phyloP scores from a whole-genome alignment of 2,888 invertebrate species.

The Drosophila algonquin region DNA sequence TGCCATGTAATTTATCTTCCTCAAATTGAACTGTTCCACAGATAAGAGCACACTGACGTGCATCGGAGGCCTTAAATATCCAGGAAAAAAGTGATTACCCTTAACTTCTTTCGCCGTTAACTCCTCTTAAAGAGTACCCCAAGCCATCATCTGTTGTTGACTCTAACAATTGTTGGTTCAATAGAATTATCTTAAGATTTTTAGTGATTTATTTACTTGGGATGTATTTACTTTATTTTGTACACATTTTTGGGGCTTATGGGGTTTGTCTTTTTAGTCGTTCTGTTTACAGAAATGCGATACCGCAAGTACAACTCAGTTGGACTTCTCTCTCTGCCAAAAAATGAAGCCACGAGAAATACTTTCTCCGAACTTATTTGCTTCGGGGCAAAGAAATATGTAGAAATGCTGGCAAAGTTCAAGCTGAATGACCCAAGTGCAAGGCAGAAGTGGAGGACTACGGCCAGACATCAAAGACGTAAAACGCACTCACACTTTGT shows the following conservation, averaged over 20 bases:
- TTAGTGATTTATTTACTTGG: constrained; percentile 67
- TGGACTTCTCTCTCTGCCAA: constrained; percentile 10
- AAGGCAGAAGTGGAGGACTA: constrained; percentile 26
- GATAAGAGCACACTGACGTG: constrained; percentile 34
- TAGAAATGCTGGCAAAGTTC: constrained; percentile 20
- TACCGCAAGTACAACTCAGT: constrained; percentile 67
- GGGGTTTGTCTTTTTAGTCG: constrained; percentile 52
- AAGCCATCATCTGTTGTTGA: constrained; percentile 42
- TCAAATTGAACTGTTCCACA: constrained; percentile 58
- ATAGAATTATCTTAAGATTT: constrained; percentile 64
- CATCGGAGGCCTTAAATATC: constrained; percentile 14
- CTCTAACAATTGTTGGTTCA: constrained; percentile 53
- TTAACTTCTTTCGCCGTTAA: neutral
- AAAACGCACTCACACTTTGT: constrained; percentile 34
- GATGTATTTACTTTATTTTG: constrained; percentile 26
- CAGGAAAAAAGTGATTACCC: constrained; percentile 20
- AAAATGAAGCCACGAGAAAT: constrained; percentile 36
- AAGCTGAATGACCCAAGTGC: constrained; percentile 7
- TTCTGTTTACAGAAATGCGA: constrained; percentile 73
- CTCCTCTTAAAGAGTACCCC: neutral
- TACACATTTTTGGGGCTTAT: constrained; percentile 9
- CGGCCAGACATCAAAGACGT: constrained; percentile 34
- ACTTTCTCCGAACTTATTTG: constrained; percentile 55
- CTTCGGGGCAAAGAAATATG: constrained; percentile 33
- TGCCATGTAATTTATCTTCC: constrained; percentile 69